A percentile compares a stretch with the other conserved stretches of the same genome.
Conservation (phyloP, 2,888 invertebrate species). For the Syritta pipiens region DNA sequence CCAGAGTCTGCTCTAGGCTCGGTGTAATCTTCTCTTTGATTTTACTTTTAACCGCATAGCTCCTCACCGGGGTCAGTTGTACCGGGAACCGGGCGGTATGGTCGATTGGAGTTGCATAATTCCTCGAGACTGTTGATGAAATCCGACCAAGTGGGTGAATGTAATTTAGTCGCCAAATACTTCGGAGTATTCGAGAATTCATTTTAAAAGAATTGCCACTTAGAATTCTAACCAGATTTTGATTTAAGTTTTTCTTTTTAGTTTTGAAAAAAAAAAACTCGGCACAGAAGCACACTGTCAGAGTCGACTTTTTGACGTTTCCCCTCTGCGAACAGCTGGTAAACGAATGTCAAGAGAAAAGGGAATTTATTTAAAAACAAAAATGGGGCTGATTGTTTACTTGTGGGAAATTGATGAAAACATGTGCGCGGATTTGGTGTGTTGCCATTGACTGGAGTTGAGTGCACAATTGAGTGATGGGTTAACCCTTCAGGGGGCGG, state of each 20-base stretch:
- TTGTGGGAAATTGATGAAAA: not conserved
- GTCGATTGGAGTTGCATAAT: conserved; percentile 39
- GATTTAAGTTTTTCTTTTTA: no score
- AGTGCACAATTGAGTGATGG: no score
- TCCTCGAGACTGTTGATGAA: not conserved
- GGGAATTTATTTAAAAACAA: conserved; percentile 2
- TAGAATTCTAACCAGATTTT: not conserved
- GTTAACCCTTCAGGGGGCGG: no score
- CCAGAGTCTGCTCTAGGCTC: conserved; percentile 69
- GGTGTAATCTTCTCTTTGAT: not conserved
- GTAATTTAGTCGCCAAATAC: conserved; percentile 31
- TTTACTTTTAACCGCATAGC: not conserved
- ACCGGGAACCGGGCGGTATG: not conserved
- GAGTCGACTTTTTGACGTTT: not conserved
- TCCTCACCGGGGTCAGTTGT: not conserved
- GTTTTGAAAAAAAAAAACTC: not conserved
- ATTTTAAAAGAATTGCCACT: conserved; percentile 21
- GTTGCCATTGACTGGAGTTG: no score
- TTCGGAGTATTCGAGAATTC: conserved; percentile 53
- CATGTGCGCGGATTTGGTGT: not conserved
- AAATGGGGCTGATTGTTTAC: conserved; percentile 3
- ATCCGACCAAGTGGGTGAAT: conserved; percentile 2
- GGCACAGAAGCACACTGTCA: not conserved
- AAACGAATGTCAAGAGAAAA: conserved; percentile 16
- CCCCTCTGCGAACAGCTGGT: conserved; percentile 3